Conservation (phyloP, 2,113 vertebrate genomes). For the Sterrhoptilus dennistouni region DNA sequence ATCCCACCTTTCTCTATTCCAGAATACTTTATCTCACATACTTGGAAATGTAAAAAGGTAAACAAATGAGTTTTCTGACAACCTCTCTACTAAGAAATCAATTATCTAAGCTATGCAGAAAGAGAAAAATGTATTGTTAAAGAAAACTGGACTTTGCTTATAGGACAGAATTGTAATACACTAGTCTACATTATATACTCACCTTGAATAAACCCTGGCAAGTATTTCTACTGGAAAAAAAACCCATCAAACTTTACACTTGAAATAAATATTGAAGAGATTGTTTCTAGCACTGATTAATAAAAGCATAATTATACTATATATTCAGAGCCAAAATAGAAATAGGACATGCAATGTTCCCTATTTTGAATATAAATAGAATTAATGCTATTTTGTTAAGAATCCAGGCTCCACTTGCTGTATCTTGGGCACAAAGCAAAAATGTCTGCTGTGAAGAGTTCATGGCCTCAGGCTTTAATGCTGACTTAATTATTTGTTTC, state of each 20-base stretch:
- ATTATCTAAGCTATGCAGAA: background rate
- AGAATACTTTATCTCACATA: background rate
- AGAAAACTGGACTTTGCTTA: background rate
- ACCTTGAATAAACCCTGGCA: background rate
- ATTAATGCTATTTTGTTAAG: slow-evolving; percentile 18
- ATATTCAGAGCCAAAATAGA: slow-evolving; percentile 33
- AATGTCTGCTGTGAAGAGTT: background rate
- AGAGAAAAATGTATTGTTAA: background rate
- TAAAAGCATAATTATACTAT: slow-evolving; percentile 54
- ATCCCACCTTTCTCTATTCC: background rate
- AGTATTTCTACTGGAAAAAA: background rate
- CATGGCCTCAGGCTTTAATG: background rate
- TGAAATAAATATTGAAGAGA: slow-evolving; percentile 24
- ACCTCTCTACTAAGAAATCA: background rate
- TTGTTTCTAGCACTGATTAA: slow-evolving; percentile 47
- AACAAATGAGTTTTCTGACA: background rate
- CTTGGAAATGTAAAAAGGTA: background rate
- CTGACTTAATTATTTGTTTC: background rate
- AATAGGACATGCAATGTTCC: slow-evolving; percentile 1
- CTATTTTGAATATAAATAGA: slow-evolving; percentile 38
- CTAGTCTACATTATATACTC: background rate
- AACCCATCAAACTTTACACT: background rate
- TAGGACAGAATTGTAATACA: background rate
- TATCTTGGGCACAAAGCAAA: background rate
- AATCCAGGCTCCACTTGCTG: background rate